Conservation (phyloP, 2,888 invertebrate genomes). For the Ophioninae sp. region DNA sequence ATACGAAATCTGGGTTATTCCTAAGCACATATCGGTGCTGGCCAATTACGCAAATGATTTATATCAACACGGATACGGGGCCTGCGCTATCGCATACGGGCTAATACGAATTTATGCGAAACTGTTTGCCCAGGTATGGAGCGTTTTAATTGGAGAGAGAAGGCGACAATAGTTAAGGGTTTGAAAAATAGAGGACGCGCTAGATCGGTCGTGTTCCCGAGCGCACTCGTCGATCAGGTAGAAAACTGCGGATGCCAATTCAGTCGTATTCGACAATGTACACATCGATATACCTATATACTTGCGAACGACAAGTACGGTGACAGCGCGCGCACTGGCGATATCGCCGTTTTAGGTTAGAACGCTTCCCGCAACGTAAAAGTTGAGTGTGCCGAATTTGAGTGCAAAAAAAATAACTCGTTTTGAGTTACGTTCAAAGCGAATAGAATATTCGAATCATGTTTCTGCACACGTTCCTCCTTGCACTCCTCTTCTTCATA, state of each 20-base stretch:
- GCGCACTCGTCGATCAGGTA: neutral
- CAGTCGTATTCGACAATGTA: neutral
- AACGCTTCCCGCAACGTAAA: neutral
- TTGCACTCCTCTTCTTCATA: slow-evolving; percentile 1
- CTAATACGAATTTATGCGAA: neutral
- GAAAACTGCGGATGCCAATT: neutral
- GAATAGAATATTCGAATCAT: slow-evolving; percentile 15
- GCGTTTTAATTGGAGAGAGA: neutral
- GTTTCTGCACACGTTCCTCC: neutral
- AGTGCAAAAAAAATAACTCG: neutral
- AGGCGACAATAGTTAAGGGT: neutral
- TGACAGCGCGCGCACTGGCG: neutral
- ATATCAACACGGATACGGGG: neutral
- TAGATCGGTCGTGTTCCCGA: neutral
- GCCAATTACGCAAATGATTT: neutral
- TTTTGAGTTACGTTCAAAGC: slow-evolving; percentile 8
- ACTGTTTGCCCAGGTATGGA: neutral
- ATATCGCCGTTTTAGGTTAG: neutral
- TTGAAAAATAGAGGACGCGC: neutral
- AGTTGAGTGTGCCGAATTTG: neutral
- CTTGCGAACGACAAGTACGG: neutral
- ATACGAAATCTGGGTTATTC: neutral
- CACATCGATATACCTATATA: neutral
- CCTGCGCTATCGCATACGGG: neutral
- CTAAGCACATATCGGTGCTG: neutral